Percentiles rank a stretch among this genome's conserved stretches.
These are phyloP conservation scores for Papilio elwesi DNA, from an alignment of 2,888 invertebrate genomes.

Conservation along the genomic window DNA sequence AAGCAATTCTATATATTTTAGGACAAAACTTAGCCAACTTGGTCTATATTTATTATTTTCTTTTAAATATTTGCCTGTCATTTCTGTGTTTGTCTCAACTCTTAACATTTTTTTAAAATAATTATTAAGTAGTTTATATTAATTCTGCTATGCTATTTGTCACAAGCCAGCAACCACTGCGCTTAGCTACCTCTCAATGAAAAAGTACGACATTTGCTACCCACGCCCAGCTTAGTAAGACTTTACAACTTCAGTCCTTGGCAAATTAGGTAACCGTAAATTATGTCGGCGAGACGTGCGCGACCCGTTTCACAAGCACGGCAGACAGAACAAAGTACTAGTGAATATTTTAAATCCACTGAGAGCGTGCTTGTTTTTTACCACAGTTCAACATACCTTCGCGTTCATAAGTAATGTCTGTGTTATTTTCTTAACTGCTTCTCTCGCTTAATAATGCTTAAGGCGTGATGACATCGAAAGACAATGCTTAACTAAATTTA, in stretches of 20 bases:
- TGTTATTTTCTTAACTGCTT: conserved; percentile 14
- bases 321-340: conserved; percentile 25
- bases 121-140: too few relatives aligned
- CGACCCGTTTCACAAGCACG: conserved; percentile 34
- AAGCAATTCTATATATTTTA: neutral
- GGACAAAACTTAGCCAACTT: neutral
- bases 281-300: conserved; percentile 36
- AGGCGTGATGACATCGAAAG: too few relatives aligned
- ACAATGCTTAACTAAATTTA: too few relatives aligned
- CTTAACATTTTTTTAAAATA: too few relatives aligned
- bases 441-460: neutral
- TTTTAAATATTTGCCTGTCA: too few relatives aligned
- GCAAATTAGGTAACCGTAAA: conserved; percentile 38
- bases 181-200: neutral
- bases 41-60: too few relatives aligned
- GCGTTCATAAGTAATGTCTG: conserved; percentile 5
- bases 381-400: conserved; percentile 15
- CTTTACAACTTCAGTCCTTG: conserved; percentile 32
- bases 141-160: too few relatives aligned
- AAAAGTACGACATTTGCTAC: conserved; percentile 34
- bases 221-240: conserved; percentile 32
- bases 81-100: too few relatives aligned
- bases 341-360: conserved; percentile 23
- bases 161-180: too few relatives aligned
- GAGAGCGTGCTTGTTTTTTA: conserved; percentile 25